Percentiles rank a stretch among this genome's conserved stretches.
These are phyloP conservation scores for Xestia rhomboidea DNA, from an alignment of 2,888 invertebrate species.

Conservation along the genomic window DNA sequence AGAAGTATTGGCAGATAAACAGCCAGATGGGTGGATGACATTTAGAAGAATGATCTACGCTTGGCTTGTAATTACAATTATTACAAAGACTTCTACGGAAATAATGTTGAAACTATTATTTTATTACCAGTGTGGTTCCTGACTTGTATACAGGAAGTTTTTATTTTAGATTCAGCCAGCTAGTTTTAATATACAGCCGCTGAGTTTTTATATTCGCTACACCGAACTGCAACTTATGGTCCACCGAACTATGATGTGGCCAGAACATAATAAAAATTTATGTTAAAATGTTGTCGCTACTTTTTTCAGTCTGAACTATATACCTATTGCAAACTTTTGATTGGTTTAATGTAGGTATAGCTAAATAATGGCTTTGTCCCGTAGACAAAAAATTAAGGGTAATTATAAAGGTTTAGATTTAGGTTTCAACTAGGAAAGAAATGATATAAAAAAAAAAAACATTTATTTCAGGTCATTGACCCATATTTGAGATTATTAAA, in stretches of 20 bases:
- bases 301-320: not conserved
- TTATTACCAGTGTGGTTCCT: not conserved
- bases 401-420: too few relatives aligned
- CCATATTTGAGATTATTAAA: too few relatives aligned
- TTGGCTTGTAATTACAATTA: too few relatives aligned
- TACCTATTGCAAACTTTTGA: not conserved
- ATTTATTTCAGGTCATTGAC: too few relatives aligned
- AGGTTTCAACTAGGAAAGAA: too few relatives aligned
- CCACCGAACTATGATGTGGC: conserved; percentile 15
- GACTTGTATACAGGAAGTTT: not conserved
- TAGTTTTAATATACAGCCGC: conserved; percentile 19
- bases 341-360: not conserved
- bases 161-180: not conserved
- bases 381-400: too few relatives aligned
- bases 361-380: too few relatives aligned
- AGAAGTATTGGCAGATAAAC: not conserved
- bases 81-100: not conserved
- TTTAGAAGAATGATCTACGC: not conserved
- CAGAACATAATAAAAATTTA: conserved; percentile 24
- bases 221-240: conserved; percentile 32
- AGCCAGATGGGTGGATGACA: not conserved
- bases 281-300: not conserved
- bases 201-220: conserved; percentile 40
- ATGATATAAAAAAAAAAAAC: too few relatives aligned
- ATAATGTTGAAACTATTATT: not conserved